Evolutionary conservation across 2,888 invertebrate species (phyloP).

Genomic region (Orthonychiurus folsomi): DNA sequence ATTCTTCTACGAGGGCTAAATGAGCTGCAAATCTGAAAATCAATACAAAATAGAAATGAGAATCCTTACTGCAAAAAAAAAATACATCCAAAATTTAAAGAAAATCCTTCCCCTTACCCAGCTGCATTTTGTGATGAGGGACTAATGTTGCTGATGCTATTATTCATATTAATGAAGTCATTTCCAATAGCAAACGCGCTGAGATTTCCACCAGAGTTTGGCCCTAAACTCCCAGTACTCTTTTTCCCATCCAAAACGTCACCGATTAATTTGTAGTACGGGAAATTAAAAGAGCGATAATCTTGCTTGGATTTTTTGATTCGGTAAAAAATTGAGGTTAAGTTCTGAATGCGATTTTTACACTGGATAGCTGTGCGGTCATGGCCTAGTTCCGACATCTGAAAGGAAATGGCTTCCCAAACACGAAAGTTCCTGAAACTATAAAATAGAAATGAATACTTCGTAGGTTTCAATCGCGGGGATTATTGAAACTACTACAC

Average conservation of each 20-base stretch:
- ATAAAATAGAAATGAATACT: constrained; percentile 7
- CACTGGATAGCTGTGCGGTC: constrained; percentile 40
- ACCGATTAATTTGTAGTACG: constrained; percentile 39
- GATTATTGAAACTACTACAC: constrained; percentile 13
- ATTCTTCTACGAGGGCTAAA: constrained; percentile 39
- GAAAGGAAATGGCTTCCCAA: constrained; percentile 40
- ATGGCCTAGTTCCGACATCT: constrained; percentile 39
- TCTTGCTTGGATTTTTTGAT: constrained; percentile 40
- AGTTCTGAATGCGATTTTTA: constrained; percentile 40
- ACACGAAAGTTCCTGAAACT: constrained; percentile 38
- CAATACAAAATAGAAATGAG: too few relatives aligned
- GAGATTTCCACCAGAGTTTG: constrained; percentile 17
- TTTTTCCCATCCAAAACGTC: constrained; percentile 40
- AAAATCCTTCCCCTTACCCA: constrained; percentile 30
- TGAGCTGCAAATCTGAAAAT: constrained; percentile 39
- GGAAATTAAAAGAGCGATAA: constrained; percentile 39
- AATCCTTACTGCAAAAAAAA: too few relatives aligned
- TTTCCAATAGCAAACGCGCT: constrained; percentile 13
- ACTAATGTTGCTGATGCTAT: constrained; percentile 28
- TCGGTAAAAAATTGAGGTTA: constrained; percentile 40
- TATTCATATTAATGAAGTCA: constrained; percentile 27
- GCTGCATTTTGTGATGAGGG: constrained; percentile 29
- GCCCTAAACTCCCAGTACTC: constrained; percentile 30
- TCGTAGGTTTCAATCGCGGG: constrained; percentile 9
- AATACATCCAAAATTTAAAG: too few relatives aligned